Conservation (phyloP, 2,113 vertebrate genomes). For the Lycocorax pyrrhopterus region DNA sequence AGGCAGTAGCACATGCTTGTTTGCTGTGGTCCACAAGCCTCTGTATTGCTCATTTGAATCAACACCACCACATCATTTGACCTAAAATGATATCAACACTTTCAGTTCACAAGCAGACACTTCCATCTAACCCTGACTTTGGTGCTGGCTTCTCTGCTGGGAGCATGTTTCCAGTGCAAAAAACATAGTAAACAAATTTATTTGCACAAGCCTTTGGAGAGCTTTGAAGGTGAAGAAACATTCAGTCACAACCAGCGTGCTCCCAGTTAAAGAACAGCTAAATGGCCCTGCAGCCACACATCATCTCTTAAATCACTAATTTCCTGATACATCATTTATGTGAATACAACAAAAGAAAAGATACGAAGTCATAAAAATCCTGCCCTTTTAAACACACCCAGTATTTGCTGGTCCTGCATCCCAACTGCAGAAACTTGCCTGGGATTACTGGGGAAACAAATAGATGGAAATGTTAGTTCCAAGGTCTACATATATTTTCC, state of each 20-base stretch:
- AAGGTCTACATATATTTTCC: not conserved
- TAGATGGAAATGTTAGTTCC: not conserved
- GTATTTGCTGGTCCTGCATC: not conserved
- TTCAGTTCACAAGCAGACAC: not conserved
- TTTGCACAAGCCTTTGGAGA: not conserved
- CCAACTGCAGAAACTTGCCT: not conserved
- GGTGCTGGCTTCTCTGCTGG: not conserved
- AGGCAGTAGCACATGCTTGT: not conserved
- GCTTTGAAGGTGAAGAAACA: not conserved
- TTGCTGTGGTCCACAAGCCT: not conserved
- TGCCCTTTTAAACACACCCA: not conserved
- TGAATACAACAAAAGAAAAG: not conserved
- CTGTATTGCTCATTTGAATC: not conserved
- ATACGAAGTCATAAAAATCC: rapidly evolving
- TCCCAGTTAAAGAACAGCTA: not conserved
- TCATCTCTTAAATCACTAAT: not conserved
- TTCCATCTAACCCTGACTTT: not conserved
- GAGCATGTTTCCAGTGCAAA: not conserved
- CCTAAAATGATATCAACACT: not conserved
- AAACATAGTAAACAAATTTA: not conserved
- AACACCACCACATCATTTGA: not conserved
- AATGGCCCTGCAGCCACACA: not conserved
- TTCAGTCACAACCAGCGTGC: not conserved
- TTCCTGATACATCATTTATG: not conserved
- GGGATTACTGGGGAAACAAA: not conserved